Evolutionary conservation across 2,113 vertebrate genomes (phyloP).

Genomic region (Neogobius melanostomus): DNA sequence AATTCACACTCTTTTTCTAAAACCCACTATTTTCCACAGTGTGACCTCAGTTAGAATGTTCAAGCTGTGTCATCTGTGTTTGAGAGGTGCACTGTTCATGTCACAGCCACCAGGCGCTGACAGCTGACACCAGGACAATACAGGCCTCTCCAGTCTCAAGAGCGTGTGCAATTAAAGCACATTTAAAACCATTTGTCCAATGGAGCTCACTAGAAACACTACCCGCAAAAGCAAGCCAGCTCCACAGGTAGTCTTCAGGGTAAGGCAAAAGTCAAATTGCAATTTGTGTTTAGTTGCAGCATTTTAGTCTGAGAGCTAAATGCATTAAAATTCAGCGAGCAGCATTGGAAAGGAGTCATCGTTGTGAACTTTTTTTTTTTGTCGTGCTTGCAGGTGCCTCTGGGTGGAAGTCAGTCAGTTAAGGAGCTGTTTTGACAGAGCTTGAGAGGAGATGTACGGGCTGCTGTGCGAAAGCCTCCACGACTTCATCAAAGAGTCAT

Average conservation of each 20-base stretch:
- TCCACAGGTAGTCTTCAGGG: conserved; percentile 28
- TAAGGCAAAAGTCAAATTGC: conserved; percentile 22
- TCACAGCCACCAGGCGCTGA: conserved; percentile 68
- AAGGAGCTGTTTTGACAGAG: conserved; percentile 35
- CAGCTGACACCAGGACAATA: conserved; percentile 72
- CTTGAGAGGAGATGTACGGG: conserved; percentile 70
- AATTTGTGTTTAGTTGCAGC: conserved; percentile 34
- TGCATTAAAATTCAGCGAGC: conserved; percentile 54
- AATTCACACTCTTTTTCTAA: no score
- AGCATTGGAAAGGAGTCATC: conserved; percentile 30
- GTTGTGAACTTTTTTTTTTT: conserved; percentile 36
- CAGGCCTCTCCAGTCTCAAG: conserved; percentile 38
- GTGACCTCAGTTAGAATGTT: not conserved
- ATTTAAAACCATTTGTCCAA: conserved; percentile 57
- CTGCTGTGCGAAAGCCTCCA: conserved; percentile 80
- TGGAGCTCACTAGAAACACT: conserved; percentile 52
- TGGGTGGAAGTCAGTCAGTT: conserved; percentile 55
- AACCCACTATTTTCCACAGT: not conserved
- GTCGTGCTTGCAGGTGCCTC: conserved; percentile 52
- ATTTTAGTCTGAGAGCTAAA: conserved; percentile 40
- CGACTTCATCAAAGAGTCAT: conserved; percentile 80
- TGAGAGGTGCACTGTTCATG: conserved; percentile 66
- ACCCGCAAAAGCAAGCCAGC: conserved; percentile 18
- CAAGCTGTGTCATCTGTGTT: conserved; percentile 57
- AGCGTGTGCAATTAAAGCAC: conserved; percentile 35